Evolutionary conservation across 2,113 vertebrate genomes (phyloP).

Genomic region (Symphodus melops): DNA sequence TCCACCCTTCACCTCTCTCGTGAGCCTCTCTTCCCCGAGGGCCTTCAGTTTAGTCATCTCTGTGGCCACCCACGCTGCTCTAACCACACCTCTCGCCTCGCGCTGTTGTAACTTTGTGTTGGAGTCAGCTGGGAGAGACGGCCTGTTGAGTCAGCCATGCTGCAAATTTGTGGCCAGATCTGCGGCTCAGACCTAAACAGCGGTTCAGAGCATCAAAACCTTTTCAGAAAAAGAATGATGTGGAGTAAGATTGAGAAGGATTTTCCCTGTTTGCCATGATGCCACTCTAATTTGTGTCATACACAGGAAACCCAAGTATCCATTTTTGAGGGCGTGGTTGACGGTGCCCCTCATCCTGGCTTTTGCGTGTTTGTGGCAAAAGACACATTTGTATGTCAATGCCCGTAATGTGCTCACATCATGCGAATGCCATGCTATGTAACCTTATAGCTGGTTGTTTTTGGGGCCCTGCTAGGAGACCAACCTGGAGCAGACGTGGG

Average conservation of each 20-base stretch:
- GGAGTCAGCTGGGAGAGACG: constrained; percentile 63
- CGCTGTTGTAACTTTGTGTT: constrained; percentile 63
- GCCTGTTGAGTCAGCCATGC: constrained; percentile 74
- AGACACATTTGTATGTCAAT: constrained; percentile 39
- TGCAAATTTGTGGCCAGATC: constrained; percentile 78
- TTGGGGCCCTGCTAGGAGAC: constrained; percentile 87
- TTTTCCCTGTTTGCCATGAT: constrained; percentile 43
- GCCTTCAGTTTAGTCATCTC: constrained; percentile 51
- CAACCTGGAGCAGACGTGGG: constrained; percentile 95
- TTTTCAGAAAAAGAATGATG: constrained; percentile 51
- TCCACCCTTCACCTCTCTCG: constrained; percentile 24
- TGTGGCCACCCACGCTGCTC: constrained; percentile 78
- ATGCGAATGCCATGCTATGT: constrained; percentile 30
- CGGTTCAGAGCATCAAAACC: constrained; percentile 61
- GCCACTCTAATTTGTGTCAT: constrained; percentile 50
- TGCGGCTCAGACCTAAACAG: constrained; percentile 63
- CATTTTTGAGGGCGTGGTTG: constrained; percentile 68
- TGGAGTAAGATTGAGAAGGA: constrained; percentile 50
- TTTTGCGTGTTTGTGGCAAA: constrained; percentile 49
- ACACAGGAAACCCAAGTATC: constrained; percentile 73
- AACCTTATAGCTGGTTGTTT: constrained; percentile 66
- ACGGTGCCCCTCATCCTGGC: constrained; percentile 53
- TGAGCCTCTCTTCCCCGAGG: constrained; percentile 8
- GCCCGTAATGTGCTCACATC: constrained; percentile 23
- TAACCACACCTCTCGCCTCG: constrained; percentile 73